Evolutionary conservation across 2,888 invertebrate genomes (phyloP).

Genomic region (Meiosimyza platycephala): DNA sequence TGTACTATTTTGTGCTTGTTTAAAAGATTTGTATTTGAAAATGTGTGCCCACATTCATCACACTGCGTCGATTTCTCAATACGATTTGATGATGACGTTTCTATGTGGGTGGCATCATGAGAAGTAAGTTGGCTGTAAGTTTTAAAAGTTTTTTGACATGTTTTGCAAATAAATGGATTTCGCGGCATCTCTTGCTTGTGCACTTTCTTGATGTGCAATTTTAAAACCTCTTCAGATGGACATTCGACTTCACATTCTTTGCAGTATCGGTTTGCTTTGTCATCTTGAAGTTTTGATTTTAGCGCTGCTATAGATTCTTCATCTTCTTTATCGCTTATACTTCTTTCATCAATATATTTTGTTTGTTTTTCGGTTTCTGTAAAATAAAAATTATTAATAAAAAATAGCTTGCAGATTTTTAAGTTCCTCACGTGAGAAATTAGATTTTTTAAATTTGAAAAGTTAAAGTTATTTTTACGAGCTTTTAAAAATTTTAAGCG

Average conservation of each 20-base stretch:
- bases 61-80: conserved; percentile 17
- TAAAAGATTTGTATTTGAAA: conserved; percentile 10
- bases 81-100: background rate
- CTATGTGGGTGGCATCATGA: conserved; percentile 24
- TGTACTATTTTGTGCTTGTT: conserved; percentile 30
- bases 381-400: background rate
- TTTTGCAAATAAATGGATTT: conserved; percentile 17
- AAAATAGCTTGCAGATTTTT: background rate
- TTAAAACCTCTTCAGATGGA: conserved; percentile 33
- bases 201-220: conserved; percentile 33
- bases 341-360: too few species aligned
- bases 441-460: too few species aligned
- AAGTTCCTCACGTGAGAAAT: too few species aligned
- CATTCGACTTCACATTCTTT: conserved; percentile 36
- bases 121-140: background rate
- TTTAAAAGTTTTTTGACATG: conserved; percentile 17
- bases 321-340: conserved; percentile 4
- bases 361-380: background rate
- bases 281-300: background rate
- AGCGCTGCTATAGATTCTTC: background rate
- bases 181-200: conserved; percentile 18
- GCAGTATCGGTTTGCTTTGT: conserved; percentile 20
- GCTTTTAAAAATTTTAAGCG: too few species aligned
- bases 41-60: conserved; percentile 28
- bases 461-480: too few species aligned